Conservation (phyloP, 2,797 vertebrate species). For the Carduelis carduelis region DNA sequence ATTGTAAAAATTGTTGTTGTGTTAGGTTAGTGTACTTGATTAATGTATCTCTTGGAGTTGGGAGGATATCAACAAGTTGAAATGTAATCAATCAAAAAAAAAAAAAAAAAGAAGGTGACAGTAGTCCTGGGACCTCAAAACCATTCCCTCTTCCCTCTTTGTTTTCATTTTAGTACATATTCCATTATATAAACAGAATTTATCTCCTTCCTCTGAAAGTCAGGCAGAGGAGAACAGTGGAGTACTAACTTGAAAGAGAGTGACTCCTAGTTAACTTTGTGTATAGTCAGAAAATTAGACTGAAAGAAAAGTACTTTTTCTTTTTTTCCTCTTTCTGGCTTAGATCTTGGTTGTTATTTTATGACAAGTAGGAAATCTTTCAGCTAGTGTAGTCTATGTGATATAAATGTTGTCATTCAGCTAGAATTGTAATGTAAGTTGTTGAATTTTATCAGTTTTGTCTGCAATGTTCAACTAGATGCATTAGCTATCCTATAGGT, state of each 20-base stretch:
- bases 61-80: background rate
- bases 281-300: background rate
- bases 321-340: background rate
- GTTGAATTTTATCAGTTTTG: background rate
- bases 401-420: background rate
- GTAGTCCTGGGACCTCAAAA: background rate
- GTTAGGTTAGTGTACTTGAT: background rate
- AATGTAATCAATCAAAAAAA: background rate
- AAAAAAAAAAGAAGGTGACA: background rate
- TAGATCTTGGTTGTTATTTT: background rate
- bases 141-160: background rate
- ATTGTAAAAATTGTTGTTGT: background rate
- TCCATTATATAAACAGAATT: background rate
- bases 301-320: background rate
- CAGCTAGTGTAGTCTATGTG: fast-evolving
- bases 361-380: background rate
- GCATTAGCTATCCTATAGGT: background rate
- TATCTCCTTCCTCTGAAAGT: background rate
- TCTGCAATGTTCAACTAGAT: background rate
- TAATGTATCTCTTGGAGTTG: background rate
- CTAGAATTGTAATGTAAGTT: background rate
- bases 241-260: background rate
- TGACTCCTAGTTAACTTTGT: background rate
- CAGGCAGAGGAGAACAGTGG: background rate
- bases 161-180: background rate